Percentiles rank a stretch among this genome's conserved stretches.
These are phyloP conservation scores for Oscheius onirici DNA, from an alignment of 2,888 invertebrate species.

Conservation along the genomic window DNA sequence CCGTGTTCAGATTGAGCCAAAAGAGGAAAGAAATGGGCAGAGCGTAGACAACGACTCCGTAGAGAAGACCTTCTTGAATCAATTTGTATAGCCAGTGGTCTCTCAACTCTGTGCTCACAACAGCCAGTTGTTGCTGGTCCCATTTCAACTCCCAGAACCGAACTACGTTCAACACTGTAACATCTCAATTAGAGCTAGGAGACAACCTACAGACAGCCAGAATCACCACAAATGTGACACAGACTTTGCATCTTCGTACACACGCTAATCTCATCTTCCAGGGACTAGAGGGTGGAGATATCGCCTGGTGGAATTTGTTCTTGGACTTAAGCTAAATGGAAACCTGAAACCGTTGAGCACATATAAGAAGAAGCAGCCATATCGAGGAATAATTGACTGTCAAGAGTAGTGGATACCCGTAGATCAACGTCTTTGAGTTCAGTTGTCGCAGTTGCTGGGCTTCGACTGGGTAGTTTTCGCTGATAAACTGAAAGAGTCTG, in stretches of 20 bases:
- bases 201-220: conserved; percentile 29
- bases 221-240: conserved; percentile 36
- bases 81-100: conserved; percentile 38
- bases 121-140: conserved; percentile 22
- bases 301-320: conserved; percentile 36
- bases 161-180: conserved; percentile 39
- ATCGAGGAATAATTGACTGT: conserved; percentile 63
- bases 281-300: conserved; percentile 55
- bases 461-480: conserved; percentile 28
- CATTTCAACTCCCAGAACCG: conserved; percentile 42
- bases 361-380: conserved; percentile 60
- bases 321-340: not conserved
- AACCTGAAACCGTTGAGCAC: conserved; percentile 62
- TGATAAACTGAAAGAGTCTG: conserved; percentile 51
- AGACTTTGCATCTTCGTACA: conserved; percentile 37
- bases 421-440: conserved; percentile 42
- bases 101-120: conserved; percentile 24
- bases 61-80: conserved; percentile 58
- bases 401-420: conserved; percentile 59
- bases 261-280: conserved; percentile 56
- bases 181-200: not conserved
- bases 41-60: conserved; percentile 60
- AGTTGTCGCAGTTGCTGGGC: conserved; percentile 25
- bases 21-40: conserved; percentile 56
- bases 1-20: conserved; percentile 58